Evolutionary conservation across 2,888 invertebrate genomes (phyloP).

Genomic region (Lissonota sp.): DNA sequence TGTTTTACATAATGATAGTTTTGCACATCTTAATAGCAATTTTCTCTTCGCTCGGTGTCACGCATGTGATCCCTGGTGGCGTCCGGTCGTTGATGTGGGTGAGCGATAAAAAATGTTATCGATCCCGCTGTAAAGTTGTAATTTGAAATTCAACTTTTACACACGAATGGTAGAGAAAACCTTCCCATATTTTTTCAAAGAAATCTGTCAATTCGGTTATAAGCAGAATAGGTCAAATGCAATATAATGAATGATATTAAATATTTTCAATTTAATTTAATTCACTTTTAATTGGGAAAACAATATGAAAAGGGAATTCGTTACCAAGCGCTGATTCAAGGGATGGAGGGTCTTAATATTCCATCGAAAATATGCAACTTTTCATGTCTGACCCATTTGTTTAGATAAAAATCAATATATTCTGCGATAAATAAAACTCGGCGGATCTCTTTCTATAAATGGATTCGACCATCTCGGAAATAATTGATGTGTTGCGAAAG

Average conservation of each 20-base stretch:
- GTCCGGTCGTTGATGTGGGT: conserved; percentile 26
- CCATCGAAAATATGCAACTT: conserved; percentile 9
- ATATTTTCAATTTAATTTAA: too few species aligned
- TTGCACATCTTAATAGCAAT: conserved; percentile 36
- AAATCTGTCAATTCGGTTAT: too few species aligned
- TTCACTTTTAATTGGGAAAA: too few species aligned
- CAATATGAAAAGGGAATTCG: too few species aligned
- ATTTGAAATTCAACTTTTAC: too few species aligned
- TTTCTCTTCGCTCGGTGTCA: conserved; percentile 34
- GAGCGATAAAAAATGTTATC: conserved; percentile 42
- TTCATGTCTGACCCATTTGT: conserved; percentile 59
- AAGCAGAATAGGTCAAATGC: too few species aligned
- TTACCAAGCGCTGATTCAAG: too few species aligned
- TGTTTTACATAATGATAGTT: neutral
- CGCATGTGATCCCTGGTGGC: conserved; percentile 29
- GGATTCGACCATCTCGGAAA: conserved; percentile 17
- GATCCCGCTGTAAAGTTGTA: neutral
- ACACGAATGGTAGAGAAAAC: too few species aligned
- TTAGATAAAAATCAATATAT: conserved; percentile 50
- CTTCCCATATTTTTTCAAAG: too few species aligned
- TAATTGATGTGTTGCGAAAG: conserved; percentile 21
- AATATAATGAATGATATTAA: too few species aligned
- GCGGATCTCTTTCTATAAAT: neutral
- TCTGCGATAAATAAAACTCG: conserved; percentile 41
- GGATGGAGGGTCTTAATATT: too few species aligned